Evolutionary conservation across 2,113 vertebrate genomes (phyloP).

Genomic region (Caranx melampygus): DNA sequence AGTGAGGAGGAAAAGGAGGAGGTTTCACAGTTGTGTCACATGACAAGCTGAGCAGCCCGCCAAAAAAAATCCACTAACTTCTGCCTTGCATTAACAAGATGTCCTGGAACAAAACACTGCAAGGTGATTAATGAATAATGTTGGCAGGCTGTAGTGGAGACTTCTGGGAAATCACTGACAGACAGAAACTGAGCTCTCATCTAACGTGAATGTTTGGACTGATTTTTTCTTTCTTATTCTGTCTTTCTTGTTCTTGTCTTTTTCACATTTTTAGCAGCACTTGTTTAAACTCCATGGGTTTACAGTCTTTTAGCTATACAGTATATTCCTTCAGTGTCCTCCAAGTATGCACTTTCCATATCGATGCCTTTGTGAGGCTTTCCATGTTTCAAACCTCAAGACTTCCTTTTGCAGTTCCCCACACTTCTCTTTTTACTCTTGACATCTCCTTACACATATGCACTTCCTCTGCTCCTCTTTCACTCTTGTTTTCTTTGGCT

Average conservation of each 20-base stretch:
- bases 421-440: constrained; percentile 12
- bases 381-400: background rate
- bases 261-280: background rate
- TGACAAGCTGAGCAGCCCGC: constrained; percentile 22
- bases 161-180: constrained; percentile 68
- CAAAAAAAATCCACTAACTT: constrained; percentile 31
- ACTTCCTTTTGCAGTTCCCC: constrained; percentile 7
- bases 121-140: constrained; percentile 72
- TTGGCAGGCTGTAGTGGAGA: constrained; percentile 52
- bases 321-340: background rate
- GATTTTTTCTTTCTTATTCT: background rate
- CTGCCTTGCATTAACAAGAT: constrained; percentile 60
- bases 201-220: constrained; percentile 9
- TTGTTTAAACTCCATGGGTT: background rate
- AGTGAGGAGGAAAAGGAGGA: background rate
- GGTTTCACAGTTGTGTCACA: constrained; percentile 7
- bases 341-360: background rate
- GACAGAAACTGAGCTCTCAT: constrained; percentile 52
- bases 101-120: constrained; percentile 42
- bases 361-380: background rate
- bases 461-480: constrained; percentile 26
- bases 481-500: background rate
- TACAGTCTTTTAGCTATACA: background rate
- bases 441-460: background rate
- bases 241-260: background rate